Base-by-base conservation (phyloP, 2,113 vertebrate species). In the Vulpes vulpes region DNA sequence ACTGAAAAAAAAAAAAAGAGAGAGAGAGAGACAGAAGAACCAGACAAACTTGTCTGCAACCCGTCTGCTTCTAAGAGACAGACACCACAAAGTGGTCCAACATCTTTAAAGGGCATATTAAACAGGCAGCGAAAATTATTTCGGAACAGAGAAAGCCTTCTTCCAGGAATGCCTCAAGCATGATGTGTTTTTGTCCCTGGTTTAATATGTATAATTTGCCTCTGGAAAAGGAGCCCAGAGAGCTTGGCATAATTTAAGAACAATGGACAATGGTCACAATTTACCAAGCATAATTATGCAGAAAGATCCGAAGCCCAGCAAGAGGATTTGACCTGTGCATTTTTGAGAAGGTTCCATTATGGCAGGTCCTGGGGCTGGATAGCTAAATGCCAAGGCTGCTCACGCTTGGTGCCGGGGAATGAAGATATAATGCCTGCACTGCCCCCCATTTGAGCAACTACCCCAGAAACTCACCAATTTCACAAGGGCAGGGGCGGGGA, bases 141-240 rank as follows among this genome's bases (percentile, higher is more conserved):
- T 65, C 59, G 2, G 16, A 22, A 94, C 91, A 97, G 81, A 96
- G 93, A 64, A 93, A 65, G 69, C 57, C 79, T 97, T 78, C 85
- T 97, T 89, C 91, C 82, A 86, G 78, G 32, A 85, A 86, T 93
- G 82, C 20, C 32, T 83, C 89, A n/a, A 43, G 78, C 73, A 30
- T 62, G 87, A 92, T 67, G 73, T 62, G n/a, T 86, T 92, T 87
- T 20, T 49, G 15, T 92, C 88, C 60, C 82, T 12, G 49, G 30
- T 55, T 91, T 67, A 73, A 86, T 51, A 65, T 10, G 23, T 78
- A 30, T 93, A 71, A 93, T 97, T 97, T 81, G 27, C 38, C 67
- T 73, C 87, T 96, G 93, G 62, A 88, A 84, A 83, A 49, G 23
- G 12, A 85, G 19, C 38, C 80, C 71, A 38, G 74, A 62, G 85